A percentile compares a stretch with the other conserved stretches of the same genome.
phyloP scores from a whole-genome alignment of 2,113 vertebrate genomes.

The Bombycilla garrulus region DNA sequence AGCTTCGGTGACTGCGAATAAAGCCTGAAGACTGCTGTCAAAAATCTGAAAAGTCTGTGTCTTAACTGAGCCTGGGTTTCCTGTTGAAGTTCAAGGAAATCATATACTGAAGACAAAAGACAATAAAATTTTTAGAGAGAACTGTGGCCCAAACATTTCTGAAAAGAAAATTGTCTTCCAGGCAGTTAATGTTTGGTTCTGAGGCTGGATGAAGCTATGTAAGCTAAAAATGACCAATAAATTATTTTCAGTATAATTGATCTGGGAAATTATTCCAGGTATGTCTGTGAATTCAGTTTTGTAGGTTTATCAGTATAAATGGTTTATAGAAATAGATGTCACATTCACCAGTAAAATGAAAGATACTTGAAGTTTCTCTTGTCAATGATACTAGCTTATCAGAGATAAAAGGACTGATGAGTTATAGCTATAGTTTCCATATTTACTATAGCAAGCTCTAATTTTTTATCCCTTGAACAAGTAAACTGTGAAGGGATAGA shows the following conservation, averaged over 20 bases:
- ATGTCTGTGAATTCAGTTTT: background rate
- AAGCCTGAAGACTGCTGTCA: background rate
- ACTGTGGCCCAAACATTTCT: background rate
- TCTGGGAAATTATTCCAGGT: background rate
- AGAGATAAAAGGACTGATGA: constrained; percentile 54
- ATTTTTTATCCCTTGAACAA: constrained; percentile 58
- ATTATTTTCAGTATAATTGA: background rate
- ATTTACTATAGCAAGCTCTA: constrained; percentile 63
- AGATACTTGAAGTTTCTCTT: background rate
- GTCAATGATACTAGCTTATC: constrained; percentile 42
- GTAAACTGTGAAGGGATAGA: constrained; percentile 40
- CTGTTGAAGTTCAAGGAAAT: background rate
- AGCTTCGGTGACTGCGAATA: background rate
- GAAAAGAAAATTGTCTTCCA: background rate
- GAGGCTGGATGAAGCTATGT: background rate
- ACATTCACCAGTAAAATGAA: constrained; percentile 30
- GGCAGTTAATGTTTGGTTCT: background rate
- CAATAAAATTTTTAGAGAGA: background rate
- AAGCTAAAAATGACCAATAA: background rate
- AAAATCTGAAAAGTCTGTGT: background rate
- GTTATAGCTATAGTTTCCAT: constrained; percentile 34
- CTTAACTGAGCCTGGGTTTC: background rate
- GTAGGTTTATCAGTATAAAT: constrained; percentile 23
- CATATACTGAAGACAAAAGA: background rate
- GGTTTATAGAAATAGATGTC: constrained; percentile 20